Evolutionary conservation across 2,888 invertebrate species (phyloP), one percentile per base, ranked within the genome.

Genomic region (Xestia ashworthii): DNA sequence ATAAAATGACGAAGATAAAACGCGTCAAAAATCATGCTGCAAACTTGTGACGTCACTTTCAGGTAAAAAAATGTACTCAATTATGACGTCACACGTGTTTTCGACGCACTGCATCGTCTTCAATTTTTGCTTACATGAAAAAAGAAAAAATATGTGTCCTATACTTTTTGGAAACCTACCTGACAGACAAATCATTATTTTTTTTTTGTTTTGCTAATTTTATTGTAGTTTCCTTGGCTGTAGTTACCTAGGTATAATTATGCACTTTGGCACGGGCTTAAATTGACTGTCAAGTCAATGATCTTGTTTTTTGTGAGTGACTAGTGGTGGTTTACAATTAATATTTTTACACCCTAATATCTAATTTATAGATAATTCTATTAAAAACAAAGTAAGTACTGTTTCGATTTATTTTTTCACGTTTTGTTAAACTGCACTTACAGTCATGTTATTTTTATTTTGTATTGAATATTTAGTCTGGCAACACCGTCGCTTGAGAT

Each of bases 401-500:
- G 8, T 50, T 66, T 82, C 76, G 1, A 3, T 53, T 46, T 77
- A 41, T 67, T 4, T 76, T 19, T 5, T n/a, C 78, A 46, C 25
- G 25, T 25, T 50, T 77, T 53, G 5, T 3, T 46, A 19, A 66
- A 19, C 0, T 79, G 83, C 83, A 79, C 83, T n/a, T 19, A 73
- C 68, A 44, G 44, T 12, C 1, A 25, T 71, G 44, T 38, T 44
- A 32, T 69, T 41, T 62, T 16, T 32, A 19, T 64, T 46, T 72
- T 25, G 16, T 38, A 19, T 62, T 38, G 19, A 62, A 38, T 25
- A 32, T 82, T 50, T 19, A 44, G n/a, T 50, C 25, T 70, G 82
- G 62, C 69, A 72, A 69, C 69, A 75, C 62, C 48, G 60, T 71
- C 68, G 71, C 22, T 82, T 82, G 82, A 82, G 82, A 85, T 85